These are phyloP conservation scores for Trissolcus brochymenae DNA, from an alignment of 2,888 invertebrate species.

Conservation along the genomic window DNA sequence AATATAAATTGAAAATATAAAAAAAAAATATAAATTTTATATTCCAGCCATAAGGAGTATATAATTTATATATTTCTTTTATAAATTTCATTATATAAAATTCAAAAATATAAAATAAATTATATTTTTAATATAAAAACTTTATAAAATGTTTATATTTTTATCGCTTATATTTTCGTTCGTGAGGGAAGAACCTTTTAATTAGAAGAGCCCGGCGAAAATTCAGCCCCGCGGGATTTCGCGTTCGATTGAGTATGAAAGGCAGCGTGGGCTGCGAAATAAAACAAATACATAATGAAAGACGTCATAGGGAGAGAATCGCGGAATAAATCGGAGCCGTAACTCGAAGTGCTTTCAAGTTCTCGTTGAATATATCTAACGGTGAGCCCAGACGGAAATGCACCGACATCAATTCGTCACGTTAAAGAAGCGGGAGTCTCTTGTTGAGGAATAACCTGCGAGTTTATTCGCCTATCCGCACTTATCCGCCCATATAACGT, in stretches of 20 bases:
- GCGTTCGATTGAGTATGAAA: not conserved
- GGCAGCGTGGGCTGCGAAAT: conserved; percentile 1
- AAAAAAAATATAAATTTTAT: no score
- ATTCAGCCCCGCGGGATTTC: not conserved
- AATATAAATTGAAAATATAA: no score
- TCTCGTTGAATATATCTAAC: conserved; percentile 47
- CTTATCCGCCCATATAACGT: conserved; percentile 37
- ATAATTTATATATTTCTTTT: no score
- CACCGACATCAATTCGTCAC: conserved; percentile 49
- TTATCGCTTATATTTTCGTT: no score
- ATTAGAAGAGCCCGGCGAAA: no score
- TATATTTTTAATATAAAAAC: no score
- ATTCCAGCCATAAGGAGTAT: no score
- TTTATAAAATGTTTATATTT: no score
- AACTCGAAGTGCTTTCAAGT: conserved; percentile 31
- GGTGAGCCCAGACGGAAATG: conserved; percentile 35
- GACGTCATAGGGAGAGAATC: conserved; percentile 13
- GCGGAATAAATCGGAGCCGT: conserved; percentile 23
- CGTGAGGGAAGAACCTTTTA: no score
- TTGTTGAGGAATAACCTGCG: conserved; percentile 24
- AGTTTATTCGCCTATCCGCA: conserved; percentile 31
- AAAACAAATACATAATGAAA: conserved; percentile 14
- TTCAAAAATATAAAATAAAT: no score
- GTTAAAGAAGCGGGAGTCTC: conserved; percentile 31
- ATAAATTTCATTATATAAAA: no score